These are phyloP conservation scores for Antheraea assamensis DNA, from an alignment of 2,888 invertebrate genomes.

Conservation along the genomic window DNA sequence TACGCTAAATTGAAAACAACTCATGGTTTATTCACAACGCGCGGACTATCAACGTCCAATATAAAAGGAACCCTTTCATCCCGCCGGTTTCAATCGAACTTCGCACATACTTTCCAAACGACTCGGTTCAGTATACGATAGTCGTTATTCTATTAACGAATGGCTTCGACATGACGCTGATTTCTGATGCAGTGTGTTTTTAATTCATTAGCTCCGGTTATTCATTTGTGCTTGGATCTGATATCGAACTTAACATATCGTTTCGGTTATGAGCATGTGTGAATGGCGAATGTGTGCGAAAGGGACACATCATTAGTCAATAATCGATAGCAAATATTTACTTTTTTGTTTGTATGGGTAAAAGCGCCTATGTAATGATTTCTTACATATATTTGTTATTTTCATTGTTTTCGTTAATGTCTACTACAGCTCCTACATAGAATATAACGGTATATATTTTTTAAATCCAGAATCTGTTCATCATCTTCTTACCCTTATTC, in stretches of 20 bases:
- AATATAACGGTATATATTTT: too few species aligned
- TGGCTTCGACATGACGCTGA: slow-evolving; percentile 49
- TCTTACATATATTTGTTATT: too few species aligned
- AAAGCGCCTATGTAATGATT: too few species aligned
- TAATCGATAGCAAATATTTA: too few species aligned
- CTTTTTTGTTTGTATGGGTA: too few species aligned
- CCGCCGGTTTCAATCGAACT: slow-evolving; percentile 33
- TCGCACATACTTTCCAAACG: slow-evolving; percentile 35
- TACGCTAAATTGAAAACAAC: slow-evolving; percentile 80
- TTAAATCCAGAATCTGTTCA: too few species aligned
- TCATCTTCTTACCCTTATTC: too few species aligned
- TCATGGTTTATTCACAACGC: slow-evolving; percentile 79
- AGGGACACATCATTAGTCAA: background rate
- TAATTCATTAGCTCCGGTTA: slow-evolving; percentile 48
- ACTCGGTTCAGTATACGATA: slow-evolving; percentile 42
- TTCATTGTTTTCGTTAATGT: too few species aligned
- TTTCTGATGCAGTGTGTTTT: slow-evolving; percentile 53
- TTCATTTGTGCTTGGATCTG: slow-evolving; percentile 22
- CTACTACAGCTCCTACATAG: too few species aligned
- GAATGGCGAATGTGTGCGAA: background rate
- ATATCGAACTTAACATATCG: slow-evolving; percentile 18
- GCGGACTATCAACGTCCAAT: slow-evolving; percentile 55
- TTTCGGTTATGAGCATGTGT: background rate
- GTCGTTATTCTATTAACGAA: slow-evolving; percentile 40
- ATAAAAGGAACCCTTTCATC: slow-evolving; percentile 54